Evolutionary conservation across 2,797 vertebrate genomes (phyloP).

Genomic region (Anniella stebbinsi): DNA sequence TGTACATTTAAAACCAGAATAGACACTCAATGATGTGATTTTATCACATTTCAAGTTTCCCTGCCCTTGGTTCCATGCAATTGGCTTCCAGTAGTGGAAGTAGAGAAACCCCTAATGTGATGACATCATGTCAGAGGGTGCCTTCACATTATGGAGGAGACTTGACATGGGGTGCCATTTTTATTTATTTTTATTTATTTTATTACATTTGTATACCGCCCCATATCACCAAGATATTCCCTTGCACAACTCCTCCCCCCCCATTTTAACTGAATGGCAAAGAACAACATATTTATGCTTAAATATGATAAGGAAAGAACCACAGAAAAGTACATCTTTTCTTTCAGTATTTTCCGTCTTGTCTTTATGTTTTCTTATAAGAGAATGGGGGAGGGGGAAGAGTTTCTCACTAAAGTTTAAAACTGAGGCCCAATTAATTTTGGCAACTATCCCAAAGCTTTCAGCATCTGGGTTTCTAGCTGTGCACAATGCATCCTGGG

Average conservation of each 20-base stretch:
- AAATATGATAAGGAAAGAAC: not conserved
- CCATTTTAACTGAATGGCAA: not conserved
- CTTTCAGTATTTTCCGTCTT: constrained; percentile 48
- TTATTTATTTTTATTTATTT: no score
- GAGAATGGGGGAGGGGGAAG: constrained; percentile 45
- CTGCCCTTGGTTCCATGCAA: no score
- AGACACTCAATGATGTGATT: not conserved
- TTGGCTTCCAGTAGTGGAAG: not conserved
- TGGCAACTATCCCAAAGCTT: constrained; percentile 54
- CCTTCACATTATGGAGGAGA: not conserved
- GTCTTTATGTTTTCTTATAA: constrained; percentile 60
- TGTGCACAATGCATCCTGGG: constrained; percentile 44
- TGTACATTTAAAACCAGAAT: no score
- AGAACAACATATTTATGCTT: not conserved
- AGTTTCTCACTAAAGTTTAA: constrained; percentile 61
- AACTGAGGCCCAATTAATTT: constrained; percentile 54
- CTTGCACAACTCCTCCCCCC: not conserved
- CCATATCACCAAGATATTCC: not conserved
- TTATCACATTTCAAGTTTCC: not conserved
- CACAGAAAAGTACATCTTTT: constrained; percentile 21
- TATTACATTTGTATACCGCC: no score
- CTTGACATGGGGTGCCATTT: not conserved
- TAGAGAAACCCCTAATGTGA: not conserved
- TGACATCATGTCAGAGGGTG: not conserved
- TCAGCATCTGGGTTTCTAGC: constrained; percentile 66